A percentile compares a stretch with the other conserved stretches of the same genome.
These are phyloP conservation scores for Brachionus sp. DNA, from an alignment of 1,140 invertebrate species.

Conservation along the genomic window DNA sequence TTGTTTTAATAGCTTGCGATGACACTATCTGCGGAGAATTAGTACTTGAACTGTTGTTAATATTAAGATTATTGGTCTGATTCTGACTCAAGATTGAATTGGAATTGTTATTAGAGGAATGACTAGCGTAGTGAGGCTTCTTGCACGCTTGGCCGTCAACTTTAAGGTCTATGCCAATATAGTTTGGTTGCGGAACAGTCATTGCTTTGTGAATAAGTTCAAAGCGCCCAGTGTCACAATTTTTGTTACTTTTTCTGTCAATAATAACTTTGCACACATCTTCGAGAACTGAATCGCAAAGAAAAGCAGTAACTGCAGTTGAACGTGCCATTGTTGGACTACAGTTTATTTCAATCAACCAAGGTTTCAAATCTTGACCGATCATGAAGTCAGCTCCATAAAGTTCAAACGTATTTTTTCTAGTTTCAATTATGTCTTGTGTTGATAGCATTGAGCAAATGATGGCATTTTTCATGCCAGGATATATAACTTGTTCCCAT, in stretches of 20 bases:
- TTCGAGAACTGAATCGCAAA: constrained; percentile 81
- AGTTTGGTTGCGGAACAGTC: constrained; percentile 72
- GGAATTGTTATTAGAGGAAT: background rate
- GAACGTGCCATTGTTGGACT: constrained; percentile 83
- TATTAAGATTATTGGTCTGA: background rate
- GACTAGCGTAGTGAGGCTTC: background rate
- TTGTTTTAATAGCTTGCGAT: background rate
- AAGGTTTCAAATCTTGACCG: constrained; percentile 79
- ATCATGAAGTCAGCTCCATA: constrained; percentile 90
- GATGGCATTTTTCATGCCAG: constrained; percentile 81
- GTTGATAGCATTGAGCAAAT: constrained; percentile 79
- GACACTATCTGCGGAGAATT: background rate
- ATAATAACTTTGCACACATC: constrained; percentile 88
- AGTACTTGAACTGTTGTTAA: background rate
- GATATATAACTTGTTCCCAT: constrained; percentile 69
- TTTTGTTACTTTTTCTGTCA: constrained; percentile 72
- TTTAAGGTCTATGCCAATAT: constrained; percentile 73
- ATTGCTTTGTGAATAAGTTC: constrained; percentile 75
- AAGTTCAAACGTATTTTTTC: constrained; percentile 74
- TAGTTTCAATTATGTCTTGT: constrained; percentile 73
- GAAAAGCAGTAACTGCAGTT: constrained; percentile 77
- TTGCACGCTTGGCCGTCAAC: constrained; percentile 66
- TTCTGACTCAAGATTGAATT: background rate
- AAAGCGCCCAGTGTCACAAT: constrained; percentile 78
- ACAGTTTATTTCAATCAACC: constrained; percentile 90